These are phyloP conservation scores for Mimas tiliae DNA, from an alignment of 2,888 invertebrate species.

Conservation along the genomic window DNA sequence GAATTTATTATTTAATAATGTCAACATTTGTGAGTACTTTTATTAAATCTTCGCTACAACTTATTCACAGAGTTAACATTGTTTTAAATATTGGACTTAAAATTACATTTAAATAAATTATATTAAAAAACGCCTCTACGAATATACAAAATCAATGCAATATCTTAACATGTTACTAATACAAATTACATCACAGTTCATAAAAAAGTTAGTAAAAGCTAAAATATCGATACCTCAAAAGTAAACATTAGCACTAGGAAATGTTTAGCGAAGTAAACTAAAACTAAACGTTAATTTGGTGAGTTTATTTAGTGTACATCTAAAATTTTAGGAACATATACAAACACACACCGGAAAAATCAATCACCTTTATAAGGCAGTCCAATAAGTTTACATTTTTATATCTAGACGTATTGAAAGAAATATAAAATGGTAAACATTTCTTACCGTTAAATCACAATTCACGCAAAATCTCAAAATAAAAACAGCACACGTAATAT, in stretches of 20 bases:
- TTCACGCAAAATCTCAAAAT: slow-evolving; percentile 48
- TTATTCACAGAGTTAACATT: slow-evolving; percentile 54
- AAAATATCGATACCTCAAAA: slow-evolving; percentile 74
- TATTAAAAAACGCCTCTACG: slow-evolving; percentile 80
- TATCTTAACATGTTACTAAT: slow-evolving; percentile 78
- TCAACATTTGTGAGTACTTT: not conserved
- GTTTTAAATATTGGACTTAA: slow-evolving; percentile 67
- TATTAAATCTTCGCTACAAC: slow-evolving; percentile 40
- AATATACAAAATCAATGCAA: slow-evolving; percentile 84
- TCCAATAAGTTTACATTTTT: slow-evolving; percentile 37
- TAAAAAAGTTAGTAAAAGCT: slow-evolving; percentile 80
- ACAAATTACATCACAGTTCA: slow-evolving; percentile 85
- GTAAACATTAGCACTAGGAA: slow-evolving; percentile 61
- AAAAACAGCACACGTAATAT: slow-evolving; percentile 51
- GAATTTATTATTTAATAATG: slow-evolving; percentile 4
- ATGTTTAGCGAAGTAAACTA: slow-evolving; percentile 62
- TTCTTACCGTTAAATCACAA: slow-evolving; percentile 45
- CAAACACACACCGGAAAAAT: slow-evolving; percentile 55
- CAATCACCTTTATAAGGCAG: slow-evolving; percentile 67
- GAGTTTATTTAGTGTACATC: slow-evolving; percentile 68
- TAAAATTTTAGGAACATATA: slow-evolving; percentile 79
- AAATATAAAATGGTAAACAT: slow-evolving; percentile 43
- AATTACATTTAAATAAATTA: slow-evolving; percentile 80
- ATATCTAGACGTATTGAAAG: slow-evolving; percentile 30
- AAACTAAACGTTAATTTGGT: slow-evolving; percentile 77